Conservation (phyloP, 2,797 vertebrate species). For the Alosa sapidissima region DNA sequence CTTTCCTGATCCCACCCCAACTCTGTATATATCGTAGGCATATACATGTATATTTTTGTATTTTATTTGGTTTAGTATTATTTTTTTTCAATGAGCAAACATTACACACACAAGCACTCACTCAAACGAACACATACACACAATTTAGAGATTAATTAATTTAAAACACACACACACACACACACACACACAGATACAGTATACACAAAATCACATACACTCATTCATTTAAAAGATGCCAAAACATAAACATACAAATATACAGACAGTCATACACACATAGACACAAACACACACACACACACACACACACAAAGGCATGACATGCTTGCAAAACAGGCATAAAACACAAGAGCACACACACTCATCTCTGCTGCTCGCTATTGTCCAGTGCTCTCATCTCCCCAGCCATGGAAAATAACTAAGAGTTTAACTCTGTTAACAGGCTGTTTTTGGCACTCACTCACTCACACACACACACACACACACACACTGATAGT, state of each 20-base stretch:
- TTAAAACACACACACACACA: neutral
- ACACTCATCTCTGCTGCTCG: constrained; percentile 35
- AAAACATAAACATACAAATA: neutral
- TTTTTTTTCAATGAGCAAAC: neutral
- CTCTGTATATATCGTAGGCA: no score
- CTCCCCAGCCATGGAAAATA: constrained; percentile 43
- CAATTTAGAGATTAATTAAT: no score
- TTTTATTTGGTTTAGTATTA: no score
- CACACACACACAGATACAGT: neutral
- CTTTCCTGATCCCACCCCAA: no score
- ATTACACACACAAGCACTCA: neutral
- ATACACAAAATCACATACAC: neutral
- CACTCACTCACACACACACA: neutral
- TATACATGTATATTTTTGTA: no score
- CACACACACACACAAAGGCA: neutral
- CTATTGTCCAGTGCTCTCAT: constrained; percentile 40
- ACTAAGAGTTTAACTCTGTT: constrained; percentile 68
- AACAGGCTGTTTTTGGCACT: constrained; percentile 47
- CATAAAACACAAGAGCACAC: neutral
- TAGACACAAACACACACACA: neutral
- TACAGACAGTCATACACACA: neutral
- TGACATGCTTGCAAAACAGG: neutral
- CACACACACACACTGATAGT: constrained; percentile 22
- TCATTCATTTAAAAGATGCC: no score
- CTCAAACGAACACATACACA: neutral